Conservation (phyloP, 2,113 vertebrate genomes). For the Carettochelys insculpta region DNA sequence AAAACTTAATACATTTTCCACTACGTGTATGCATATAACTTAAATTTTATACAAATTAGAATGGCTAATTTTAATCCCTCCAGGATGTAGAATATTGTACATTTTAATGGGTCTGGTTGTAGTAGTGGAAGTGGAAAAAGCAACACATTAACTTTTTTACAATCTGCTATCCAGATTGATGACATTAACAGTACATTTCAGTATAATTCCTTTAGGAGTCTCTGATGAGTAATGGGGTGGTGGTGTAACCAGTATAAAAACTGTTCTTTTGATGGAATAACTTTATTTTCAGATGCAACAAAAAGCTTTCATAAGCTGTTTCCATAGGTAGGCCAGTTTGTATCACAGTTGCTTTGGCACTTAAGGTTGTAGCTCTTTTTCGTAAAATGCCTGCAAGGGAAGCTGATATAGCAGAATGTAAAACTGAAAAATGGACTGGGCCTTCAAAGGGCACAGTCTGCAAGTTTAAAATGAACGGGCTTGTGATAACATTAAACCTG, state of each 20-base stretch:
- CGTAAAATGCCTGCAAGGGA: slow-evolving; percentile 78
- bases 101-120: slow-evolving; percentile 27
- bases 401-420: slow-evolving; percentile 89
- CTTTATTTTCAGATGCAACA: slow-evolving; percentile 78
- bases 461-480: slow-evolving; percentile 71
- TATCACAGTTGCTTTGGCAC: slow-evolving; percentile 73
- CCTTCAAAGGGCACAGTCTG: slow-evolving; percentile 74
- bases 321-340: slow-evolving; percentile 83
- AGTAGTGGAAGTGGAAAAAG: slow-evolving; percentile 16
- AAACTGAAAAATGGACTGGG: slow-evolving; percentile 84
- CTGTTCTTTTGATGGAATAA: slow-evolving; percentile 84
- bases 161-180: slow-evolving; percentile 77
- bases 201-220: slow-evolving; percentile 70
- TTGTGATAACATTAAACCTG: slow-evolving; percentile 59
- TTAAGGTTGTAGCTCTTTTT: slow-evolving; percentile 80
- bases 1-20: neutral
- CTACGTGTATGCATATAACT: neutral
- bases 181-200: slow-evolving; percentile 54
- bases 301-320: slow-evolving; percentile 85
- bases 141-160: slow-evolving; percentile 46
- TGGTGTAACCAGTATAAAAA: slow-evolving; percentile 79
- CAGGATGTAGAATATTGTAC: neutral
- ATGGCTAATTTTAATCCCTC: neutral
- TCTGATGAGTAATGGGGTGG: slow-evolving; percentile 80
- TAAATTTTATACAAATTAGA: neutral